A percentile compares a stretch with the other conserved stretches of the same genome.
Conservation (phyloP, 2,113 vertebrate species). For the Polypterus senegalus region DNA sequence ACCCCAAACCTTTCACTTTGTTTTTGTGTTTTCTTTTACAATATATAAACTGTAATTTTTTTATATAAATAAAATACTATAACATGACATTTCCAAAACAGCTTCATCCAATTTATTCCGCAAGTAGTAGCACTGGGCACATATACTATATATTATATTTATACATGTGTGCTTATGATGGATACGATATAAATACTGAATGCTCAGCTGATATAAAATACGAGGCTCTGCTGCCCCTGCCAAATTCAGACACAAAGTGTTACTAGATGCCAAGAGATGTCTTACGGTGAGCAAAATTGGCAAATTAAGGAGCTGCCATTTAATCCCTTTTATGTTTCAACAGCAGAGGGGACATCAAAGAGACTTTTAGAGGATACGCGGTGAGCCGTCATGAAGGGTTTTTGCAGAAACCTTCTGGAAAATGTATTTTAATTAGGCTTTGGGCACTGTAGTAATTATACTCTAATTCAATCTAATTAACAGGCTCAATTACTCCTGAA, state of each 20-base stretch:
- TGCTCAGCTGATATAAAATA: conserved; percentile 33
- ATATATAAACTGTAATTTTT: too few relatives aligned
- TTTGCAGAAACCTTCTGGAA: conserved; percentile 39
- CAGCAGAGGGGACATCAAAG: conserved; percentile 44
- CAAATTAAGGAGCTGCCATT: conserved; percentile 43
- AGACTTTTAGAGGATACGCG: conserved; percentile 43
- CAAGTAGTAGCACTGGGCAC: too few relatives aligned
- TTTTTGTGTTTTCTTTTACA: too few relatives aligned
- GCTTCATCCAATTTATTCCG: too few relatives aligned
- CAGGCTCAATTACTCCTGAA: conserved; percentile 59
- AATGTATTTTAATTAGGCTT: conserved; percentile 40
- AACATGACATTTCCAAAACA: too few relatives aligned
- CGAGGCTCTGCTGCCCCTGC: conserved; percentile 31
- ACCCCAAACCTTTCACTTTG: too few relatives aligned
- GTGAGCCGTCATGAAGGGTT: conserved; percentile 24
- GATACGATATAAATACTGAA: too few relatives aligned
- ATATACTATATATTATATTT: too few relatives aligned
- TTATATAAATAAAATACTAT: too few relatives aligned
- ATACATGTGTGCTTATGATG: too few relatives aligned
- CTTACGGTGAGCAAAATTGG: conserved; percentile 40
- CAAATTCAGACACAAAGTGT: conserved; percentile 41
- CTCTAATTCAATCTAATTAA: conserved; percentile 66
- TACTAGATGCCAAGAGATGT: conserved; percentile 39
- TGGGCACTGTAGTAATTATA: conserved; percentile 58
- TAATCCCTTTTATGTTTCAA: conserved; percentile 51